Conservation (phyloP, 1,140 invertebrate genomes). For the Lucilia sericata region DNA sequence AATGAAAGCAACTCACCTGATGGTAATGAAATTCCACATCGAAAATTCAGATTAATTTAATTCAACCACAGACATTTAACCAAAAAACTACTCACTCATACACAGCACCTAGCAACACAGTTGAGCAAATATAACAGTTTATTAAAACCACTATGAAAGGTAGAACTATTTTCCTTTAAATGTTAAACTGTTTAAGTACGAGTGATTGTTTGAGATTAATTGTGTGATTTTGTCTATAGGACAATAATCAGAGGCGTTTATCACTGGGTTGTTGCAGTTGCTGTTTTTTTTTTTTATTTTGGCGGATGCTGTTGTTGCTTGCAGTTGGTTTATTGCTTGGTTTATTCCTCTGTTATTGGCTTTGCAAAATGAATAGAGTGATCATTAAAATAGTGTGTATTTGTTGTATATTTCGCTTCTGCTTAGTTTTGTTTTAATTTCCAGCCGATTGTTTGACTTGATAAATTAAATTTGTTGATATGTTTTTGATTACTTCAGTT, state of each 20-base stretch:
- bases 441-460: not conserved
- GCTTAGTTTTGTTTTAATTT: not conserved
- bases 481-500: not conserved
- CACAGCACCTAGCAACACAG: not conserved
- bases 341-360: not conserved
- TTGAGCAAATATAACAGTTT: too few relatives aligned
- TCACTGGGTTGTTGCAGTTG: too few relatives aligned
- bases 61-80: slow-evolving; percentile 45
- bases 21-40: slow-evolving; percentile 45
- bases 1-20: slow-evolving; percentile 37
- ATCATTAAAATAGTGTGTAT: not conserved
- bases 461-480: not conserved
- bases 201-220: not conserved
- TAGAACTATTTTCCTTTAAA: too few relatives aligned
- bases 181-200: not conserved
- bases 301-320: not conserved
- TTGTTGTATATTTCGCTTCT: not conserved
- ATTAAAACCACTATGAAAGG: too few relatives aligned
- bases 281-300: too few relatives aligned
- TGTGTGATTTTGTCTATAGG: not conserved
- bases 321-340: not conserved
- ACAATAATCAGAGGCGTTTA: not conserved
- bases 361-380: not conserved
- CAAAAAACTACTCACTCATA: slow-evolving; percentile 1
- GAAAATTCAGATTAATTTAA: slow-evolving; percentile 45